Conservation (phyloP, 2,113 vertebrate genomes). For the Tympanuchus pallidicinctus region DNA sequence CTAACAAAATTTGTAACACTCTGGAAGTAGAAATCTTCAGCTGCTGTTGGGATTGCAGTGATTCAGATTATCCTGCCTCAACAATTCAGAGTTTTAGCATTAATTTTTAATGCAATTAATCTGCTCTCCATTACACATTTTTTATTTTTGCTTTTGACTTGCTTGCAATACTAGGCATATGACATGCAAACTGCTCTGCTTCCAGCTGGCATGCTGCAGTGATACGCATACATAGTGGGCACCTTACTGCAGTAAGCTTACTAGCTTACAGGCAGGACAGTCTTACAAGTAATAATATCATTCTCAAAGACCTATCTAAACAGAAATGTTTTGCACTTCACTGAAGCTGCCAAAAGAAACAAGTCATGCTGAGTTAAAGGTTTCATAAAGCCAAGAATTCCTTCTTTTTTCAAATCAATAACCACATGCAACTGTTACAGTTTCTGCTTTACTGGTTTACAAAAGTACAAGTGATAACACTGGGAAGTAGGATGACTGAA, state of each 20-base stretch:
- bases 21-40: background rate
- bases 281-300: background rate
- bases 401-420: background rate
- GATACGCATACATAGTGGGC: background rate
- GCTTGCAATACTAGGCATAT: background rate
- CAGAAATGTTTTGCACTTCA: background rate
- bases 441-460: background rate
- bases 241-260: background rate
- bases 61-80: background rate
- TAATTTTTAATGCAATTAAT: slow-evolving; percentile 8
- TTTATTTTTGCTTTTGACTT: background rate
- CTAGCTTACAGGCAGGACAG: background rate
- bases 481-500: background rate
- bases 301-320: background rate
- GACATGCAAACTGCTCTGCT: background rate
- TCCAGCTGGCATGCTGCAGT: background rate
- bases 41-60: background rate
- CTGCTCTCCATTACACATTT: background rate
- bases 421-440: background rate
- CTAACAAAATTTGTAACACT: background rate
- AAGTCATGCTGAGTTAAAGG: background rate
- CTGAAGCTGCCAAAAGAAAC: background rate
- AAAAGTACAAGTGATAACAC: background rate
- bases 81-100: background rate
- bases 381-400: background rate